These are phyloP conservation scores for Ranitomeya imitator DNA, from an alignment of 2,113 vertebrate genomes.

Conservation along the genomic window DNA sequence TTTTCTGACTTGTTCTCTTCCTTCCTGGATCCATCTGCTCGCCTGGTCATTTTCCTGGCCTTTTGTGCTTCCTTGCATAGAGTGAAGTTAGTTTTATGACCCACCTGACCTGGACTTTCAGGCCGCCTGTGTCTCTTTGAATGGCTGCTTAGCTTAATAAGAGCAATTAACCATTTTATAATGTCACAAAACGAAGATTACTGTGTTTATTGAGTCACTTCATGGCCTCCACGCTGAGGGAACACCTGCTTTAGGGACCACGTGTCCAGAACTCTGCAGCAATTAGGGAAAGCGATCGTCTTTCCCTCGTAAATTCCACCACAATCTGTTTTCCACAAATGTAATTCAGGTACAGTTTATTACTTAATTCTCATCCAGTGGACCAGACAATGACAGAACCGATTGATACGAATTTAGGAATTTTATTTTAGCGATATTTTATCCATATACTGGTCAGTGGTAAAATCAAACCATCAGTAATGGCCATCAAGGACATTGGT, in stretches of 20 bases:
- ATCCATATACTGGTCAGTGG: too few species aligned
- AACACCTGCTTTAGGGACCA: slow-evolving; percentile 42
- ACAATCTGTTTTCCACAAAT: background rate
- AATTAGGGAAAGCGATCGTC: background rate
- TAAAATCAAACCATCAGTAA: too few species aligned
- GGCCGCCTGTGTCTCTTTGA: background rate
- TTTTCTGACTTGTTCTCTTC: slow-evolving; percentile 37
- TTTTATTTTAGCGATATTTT: too few species aligned
- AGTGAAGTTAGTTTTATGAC: slow-evolving; percentile 41
- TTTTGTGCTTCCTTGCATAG: slow-evolving; percentile 32
- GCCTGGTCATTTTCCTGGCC: slow-evolving; percentile 23
- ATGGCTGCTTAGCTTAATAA: slow-evolving; percentile 49
- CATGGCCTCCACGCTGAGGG: slow-evolving; percentile 30
- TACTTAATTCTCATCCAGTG: background rate
- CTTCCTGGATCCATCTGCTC: slow-evolving; percentile 55
- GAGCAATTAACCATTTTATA: slow-evolving; percentile 57
- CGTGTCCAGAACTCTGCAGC: background rate
- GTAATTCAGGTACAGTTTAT: background rate
- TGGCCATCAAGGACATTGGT: too few species aligned
- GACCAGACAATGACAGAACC: too few species aligned
- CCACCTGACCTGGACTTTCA: slow-evolving; percentile 47
- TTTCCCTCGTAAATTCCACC: slow-evolving; percentile 43
- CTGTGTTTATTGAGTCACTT: slow-evolving; percentile 50
- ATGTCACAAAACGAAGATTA: slow-evolving; percentile 58
- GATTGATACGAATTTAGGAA: too few species aligned